Evolutionary conservation across 2,888 invertebrate genomes (phyloP).

Genomic region (Sceliomorpha sp.): DNA sequence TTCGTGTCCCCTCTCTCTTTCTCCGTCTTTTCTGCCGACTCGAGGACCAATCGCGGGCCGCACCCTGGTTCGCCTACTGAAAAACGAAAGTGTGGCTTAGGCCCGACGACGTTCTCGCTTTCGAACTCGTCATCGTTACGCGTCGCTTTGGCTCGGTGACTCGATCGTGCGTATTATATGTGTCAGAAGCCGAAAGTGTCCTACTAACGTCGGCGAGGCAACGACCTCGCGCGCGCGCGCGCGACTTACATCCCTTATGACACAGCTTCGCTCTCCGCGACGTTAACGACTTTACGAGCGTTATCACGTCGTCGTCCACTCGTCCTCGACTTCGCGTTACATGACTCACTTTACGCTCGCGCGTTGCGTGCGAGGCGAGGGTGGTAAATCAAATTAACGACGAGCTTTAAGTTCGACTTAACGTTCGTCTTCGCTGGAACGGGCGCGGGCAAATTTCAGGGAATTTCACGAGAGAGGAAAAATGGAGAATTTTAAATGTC

Average conservation of each 20-base stretch:
- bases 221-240: conserved; percentile 65
- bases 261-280: conserved; percentile 18
- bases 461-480: too few relatives aligned
- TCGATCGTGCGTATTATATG: conserved; percentile 60
- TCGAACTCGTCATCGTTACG: conserved; percentile 48
- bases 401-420: too few relatives aligned
- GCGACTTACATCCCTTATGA: conserved; percentile 30
- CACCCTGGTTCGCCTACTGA: conserved; percentile 36
- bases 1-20: too few relatives aligned
- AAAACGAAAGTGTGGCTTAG: conserved; percentile 52
- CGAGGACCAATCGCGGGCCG: conserved; percentile 15
- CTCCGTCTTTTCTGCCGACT: too few relatives aligned
- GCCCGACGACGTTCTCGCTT: conserved; percentile 37
- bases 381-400: too few relatives aligned
- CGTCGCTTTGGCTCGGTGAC: conserved; percentile 38
- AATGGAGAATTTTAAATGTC: too few relatives aligned
- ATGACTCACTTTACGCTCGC: too few relatives aligned
- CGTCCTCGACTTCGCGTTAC: too few relatives aligned
- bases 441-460: too few relatives aligned
- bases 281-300: conserved; percentile 28
- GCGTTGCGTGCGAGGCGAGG: too few relatives aligned
- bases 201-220: conserved; percentile 70
- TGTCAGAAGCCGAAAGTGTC: conserved; percentile 73
- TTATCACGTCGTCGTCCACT: too few relatives aligned
- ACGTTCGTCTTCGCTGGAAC: too few relatives aligned